These are phyloP conservation scores for Pachymerium ferrugineum DNA, from an alignment of 2,888 invertebrate genomes.

Conservation along the genomic window DNA sequence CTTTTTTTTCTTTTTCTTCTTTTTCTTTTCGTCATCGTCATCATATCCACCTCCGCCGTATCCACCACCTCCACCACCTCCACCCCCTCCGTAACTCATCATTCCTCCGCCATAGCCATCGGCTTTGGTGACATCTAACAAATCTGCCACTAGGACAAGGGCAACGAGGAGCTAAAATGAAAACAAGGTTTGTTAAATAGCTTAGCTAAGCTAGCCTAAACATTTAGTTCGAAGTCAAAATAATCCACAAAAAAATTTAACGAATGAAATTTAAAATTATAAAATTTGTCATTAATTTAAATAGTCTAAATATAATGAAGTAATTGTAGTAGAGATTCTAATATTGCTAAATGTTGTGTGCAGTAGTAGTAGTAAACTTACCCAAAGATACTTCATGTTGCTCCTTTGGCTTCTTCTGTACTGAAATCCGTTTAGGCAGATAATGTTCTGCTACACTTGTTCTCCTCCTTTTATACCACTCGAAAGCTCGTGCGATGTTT, in stretches of 20 bases:
- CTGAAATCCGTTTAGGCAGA: constrained; percentile 1
- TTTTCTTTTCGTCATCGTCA: neutral
- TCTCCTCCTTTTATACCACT: neutral
- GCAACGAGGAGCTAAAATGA: neutral
- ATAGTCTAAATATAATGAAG: neutral
- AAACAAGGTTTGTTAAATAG: too few relatives aligned
- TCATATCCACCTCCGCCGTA: neutral
- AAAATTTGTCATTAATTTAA: neutral
- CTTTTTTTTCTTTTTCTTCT: constrained; percentile 1
- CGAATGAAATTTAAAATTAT: neutral
- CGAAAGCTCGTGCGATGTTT: neutral
- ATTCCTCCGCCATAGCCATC: neutral
- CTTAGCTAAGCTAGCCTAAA: too few relatives aligned
- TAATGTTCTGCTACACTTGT: constrained; percentile 1
- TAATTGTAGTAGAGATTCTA: too few relatives aligned
- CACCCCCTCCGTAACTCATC: neutral
- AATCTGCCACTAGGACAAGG: neutral
- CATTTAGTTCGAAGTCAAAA: too few relatives aligned
- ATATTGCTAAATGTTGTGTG: neutral
- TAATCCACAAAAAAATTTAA: neutral
- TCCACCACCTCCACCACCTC: neutral
- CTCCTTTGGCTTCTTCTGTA: neutral
- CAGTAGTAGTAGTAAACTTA: too few relatives aligned
- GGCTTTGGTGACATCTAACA: neutral
- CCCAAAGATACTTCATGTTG: constrained; percentile 12